Evolutionary conservation across 1,140 invertebrate genomes (phyloP).

Genomic region (Potamilus streckersoni): DNA sequence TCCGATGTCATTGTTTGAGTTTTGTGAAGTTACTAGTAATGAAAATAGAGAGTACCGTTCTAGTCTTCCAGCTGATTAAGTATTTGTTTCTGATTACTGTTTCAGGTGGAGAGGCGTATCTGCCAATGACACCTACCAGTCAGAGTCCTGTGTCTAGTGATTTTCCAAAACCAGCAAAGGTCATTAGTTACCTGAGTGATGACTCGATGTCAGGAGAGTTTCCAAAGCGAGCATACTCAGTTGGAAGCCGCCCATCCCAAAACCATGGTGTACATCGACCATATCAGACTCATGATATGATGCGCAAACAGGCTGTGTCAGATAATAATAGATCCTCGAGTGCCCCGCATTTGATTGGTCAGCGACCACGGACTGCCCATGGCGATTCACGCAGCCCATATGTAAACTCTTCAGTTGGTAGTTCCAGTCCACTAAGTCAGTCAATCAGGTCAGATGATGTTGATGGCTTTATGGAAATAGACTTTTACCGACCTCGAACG

Average conservation of each 20-base stretch:
- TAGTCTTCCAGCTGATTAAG: too few relatives aligned
- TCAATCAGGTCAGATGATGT: slow-evolving; percentile 58
- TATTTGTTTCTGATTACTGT: slow-evolving; percentile 8
- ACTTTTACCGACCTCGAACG: slow-evolving; percentile 59
- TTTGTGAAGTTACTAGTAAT: too few relatives aligned
- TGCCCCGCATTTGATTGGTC: slow-evolving; percentile 57
- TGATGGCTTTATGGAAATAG: slow-evolving; percentile 62
- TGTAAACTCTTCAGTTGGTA: slow-evolving; percentile 29
- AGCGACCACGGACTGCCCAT: slow-evolving; percentile 27
- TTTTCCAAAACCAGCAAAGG: slow-evolving; percentile 52
- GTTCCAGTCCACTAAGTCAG: slow-evolving; percentile 43
- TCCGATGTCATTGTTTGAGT: too few relatives aligned
- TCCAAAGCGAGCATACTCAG: slow-evolving; percentile 82
- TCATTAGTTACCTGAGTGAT: slow-evolving; percentile 57
- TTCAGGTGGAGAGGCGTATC: slow-evolving; percentile 55
- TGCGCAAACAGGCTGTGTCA: slow-evolving; percentile 34
- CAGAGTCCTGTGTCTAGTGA: slow-evolving; percentile 39
- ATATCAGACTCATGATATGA: slow-evolving; percentile 32
- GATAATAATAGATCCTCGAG: slow-evolving; percentile 56
- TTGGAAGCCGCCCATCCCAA: slow-evolving; percentile 79
- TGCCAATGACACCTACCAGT: slow-evolving; percentile 48
- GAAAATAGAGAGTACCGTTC: too few relatives aligned
- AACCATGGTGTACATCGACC: slow-evolving; percentile 17
- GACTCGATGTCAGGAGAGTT: slow-evolving; percentile 54
- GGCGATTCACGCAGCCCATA: slow-evolving; percentile 24